Base-by-base conservation (phyloP, 2,113 vertebrate genomes). In the Carassius carassius region DNA sequence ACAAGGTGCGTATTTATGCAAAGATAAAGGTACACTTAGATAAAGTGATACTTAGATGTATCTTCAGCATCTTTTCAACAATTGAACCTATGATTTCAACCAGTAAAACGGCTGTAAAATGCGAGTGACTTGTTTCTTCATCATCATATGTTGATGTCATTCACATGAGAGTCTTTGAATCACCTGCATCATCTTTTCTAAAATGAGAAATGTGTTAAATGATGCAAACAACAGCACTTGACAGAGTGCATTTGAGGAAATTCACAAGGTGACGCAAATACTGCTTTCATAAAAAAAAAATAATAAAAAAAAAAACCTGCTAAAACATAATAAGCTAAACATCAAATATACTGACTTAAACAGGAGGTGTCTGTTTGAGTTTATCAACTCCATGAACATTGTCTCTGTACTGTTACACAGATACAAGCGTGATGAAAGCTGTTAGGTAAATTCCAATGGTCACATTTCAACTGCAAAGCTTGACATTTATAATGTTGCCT, bases 1-100 rank as follows among this genome's bases (percentile, higher is more conserved):
- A 94, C 91, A 92, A 93, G 93, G 91, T 93, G 90, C 86, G 90
- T 90, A 82, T 92, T 93, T 91, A 91, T 93, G 91, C 92, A 89
- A 89, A 94, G 92, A 92, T 92, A 92, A 94, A 87, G 82, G 86
- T 85, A 88, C 92, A 92, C 83, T 91, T 87, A 84, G 89, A 90
- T 85, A 85, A 88, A 86, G 86, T 29, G 86, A 90, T 81, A 82
- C 89, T 86, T 89, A 86, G 89, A 85, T 76, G 78, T 83, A 67
- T 44, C 54, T 37, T 78, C 54, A 78, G 56, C 74, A 21, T 76
- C 49, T 60, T 35, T 19, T 7, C 41, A 69, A 49, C 62, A 35
- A 81, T 29, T 17, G 23, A 81, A 21, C 44, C 23, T 81, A 67
- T 29, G 49, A 13, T 29, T 44, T 10, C 60, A 80, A 12, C 56